Evolutionary conservation across 2,888 invertebrate species (phyloP), one percentile per base, ranked within the genome.

Genomic region (Harpagoxenus sublaevis): DNA sequence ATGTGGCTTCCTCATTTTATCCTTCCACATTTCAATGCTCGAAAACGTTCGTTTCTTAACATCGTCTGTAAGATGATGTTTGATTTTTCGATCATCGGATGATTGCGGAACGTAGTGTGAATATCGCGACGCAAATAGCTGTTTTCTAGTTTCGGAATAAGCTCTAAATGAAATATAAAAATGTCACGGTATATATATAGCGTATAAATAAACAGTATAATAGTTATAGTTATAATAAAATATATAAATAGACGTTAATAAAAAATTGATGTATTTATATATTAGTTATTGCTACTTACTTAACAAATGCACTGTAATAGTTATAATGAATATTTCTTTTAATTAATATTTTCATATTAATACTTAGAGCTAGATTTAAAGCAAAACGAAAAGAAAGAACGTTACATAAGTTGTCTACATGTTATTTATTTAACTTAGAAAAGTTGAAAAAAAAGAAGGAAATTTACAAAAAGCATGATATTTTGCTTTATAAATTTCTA

Each of bases 21-120:
- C n/a, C 4, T 48, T 71, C 79, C 79, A 81, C n/a, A 18, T 73
- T 51, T 81, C 15, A 2, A 81, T 73, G n/a, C 73, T 81, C 2
- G 42, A 31, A 39, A 62, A 12, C 0, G 79, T 81, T 23, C 71
- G 71, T 12, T 39, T 60, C 28, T 81, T 81, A 60, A 81, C 73
- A 0, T 81, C 79, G 3, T 45, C 28, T 15, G 78, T 31, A 5
- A 78, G 42, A 42, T 15, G 10, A 9, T 35, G 35, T n/a, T 4
- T 68, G 1, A 6, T 23, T 57, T 35, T 48, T 9, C 3, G n/a
- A 45, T 12, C 0, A 4, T 18, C 28, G 0, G 63, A 3, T 39
- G 6, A 35, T 63, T 28, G 39, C 35, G 9, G 48, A 3, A 6
- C 3, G 1, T 8, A 35, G 10, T n/a, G 78, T n/a, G 28, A 4